Percentiles rank a stretch among this genome's conserved stretches.
phyloP scores from a whole-genome alignment of 1,140 invertebrate genomes.

The Magallana angulata region DNA sequence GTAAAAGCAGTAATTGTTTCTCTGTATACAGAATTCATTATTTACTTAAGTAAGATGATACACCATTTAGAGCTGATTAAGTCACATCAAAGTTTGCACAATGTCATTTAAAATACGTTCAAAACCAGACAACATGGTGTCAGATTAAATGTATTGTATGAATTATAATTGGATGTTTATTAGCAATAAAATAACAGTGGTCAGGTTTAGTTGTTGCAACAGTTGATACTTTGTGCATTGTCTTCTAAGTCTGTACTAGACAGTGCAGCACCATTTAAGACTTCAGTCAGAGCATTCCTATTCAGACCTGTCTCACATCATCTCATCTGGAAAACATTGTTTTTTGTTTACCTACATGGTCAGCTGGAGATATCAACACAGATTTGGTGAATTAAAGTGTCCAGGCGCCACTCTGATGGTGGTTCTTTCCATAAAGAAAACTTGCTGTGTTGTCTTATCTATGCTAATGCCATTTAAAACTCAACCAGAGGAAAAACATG shows the following conservation, averaged over 20 bases:
- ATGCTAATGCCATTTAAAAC: constrained; percentile 4
- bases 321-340: constrained; percentile 17
- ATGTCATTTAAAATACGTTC: no score
- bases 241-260: not conserved
- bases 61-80: no score
- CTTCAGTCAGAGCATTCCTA: not conserved
- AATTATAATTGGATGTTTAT: no score
- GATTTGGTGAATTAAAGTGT: not conserved
- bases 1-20: no score
- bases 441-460: not conserved
- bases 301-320: not conserved
- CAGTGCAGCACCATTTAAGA: not conserved
- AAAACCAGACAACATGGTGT: no score
- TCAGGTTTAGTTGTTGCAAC: not conserved
- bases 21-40: no score
- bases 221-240: not conserved
- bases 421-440: not conserved
- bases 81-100: no score
- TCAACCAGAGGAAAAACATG: not conserved
- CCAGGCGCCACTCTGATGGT: not conserved
- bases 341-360: constrained; percentile 1
- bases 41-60: no score
- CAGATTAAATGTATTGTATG: no score
- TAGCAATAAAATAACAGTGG: not conserved
- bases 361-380: not conserved